These are phyloP conservation scores for Falco concolor DNA, from an alignment of 2,797 vertebrate species.

Conservation along the genomic window DNA sequence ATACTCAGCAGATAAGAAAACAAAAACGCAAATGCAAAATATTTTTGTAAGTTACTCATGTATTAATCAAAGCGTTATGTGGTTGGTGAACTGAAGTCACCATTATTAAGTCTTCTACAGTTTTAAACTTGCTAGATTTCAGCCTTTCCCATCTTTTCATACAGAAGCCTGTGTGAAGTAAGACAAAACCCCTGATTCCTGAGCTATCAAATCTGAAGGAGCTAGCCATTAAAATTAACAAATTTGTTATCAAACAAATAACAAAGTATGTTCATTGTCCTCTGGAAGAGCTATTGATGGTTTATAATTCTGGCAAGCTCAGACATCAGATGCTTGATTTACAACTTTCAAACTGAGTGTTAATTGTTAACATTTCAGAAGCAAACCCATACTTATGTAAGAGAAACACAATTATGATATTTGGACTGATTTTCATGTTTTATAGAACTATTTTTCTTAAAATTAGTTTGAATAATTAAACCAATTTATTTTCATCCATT, in stretches of 20 bases:
- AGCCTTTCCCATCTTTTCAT: background rate
- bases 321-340: background rate
- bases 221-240: background rate
- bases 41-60: background rate
- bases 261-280: background rate
- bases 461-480: background rate
- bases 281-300: background rate
- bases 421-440: background rate
- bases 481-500: background rate
- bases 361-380: background rate
- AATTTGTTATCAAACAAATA: background rate
- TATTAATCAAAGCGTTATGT: background rate
- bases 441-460: background rate
- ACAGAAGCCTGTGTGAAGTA: background rate
- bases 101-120: background rate
- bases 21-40: background rate
- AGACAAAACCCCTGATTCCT: background rate
- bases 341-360: background rate
- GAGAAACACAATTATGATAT: background rate
- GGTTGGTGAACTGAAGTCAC: background rate
- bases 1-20: background rate
- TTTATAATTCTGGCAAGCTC: background rate
- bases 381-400: background rate
- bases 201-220: background rate
- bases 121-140: background rate